Percentiles rank a stretch among this genome's conserved stretches.
Evolutionary conservation across 1,140 invertebrate genomes (phyloP).

Genomic region (Vanessa atalanta): DNA sequence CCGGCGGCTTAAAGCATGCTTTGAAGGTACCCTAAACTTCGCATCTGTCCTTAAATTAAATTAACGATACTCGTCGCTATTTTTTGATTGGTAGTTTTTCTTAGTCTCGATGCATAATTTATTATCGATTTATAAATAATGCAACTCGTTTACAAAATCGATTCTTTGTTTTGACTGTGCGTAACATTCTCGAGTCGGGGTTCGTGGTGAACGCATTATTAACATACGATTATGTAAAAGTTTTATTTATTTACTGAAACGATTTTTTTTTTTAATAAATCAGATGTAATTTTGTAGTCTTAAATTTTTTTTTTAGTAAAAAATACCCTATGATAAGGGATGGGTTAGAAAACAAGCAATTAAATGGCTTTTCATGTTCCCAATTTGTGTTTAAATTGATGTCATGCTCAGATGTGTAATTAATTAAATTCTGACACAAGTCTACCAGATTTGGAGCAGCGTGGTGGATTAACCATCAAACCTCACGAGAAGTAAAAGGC

Average conservation of each 20-base stretch:
- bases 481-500: too few relatives aligned
- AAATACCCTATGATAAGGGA: too few relatives aligned
- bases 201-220: neutral
- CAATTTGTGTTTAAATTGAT: neutral
- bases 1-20: neutral
- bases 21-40: neutral
- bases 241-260: too few relatives aligned
- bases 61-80: constrained; percentile 27
- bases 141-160: constrained; percentile 14
- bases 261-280: too few relatives aligned
- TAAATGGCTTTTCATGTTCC: neutral
- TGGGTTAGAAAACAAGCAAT: too few relatives aligned
- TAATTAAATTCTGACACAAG: too few relatives aligned
- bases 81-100: constrained; percentile 28
- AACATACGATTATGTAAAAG: neutral
- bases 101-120: constrained; percentile 26
- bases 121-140: constrained; percentile 33
- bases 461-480: too few relatives aligned
- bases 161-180: constrained; percentile 17
- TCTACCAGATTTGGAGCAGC: too few relatives aligned
- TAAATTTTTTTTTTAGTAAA: too few relatives aligned
- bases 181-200: neutral
- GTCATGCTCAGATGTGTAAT: too few relatives aligned
- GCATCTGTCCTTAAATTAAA: constrained; percentile 32
- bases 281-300: too few relatives aligned